Conservation (phyloP, 2,113 vertebrate species). For the Urocynchramus pylzowi region DNA sequence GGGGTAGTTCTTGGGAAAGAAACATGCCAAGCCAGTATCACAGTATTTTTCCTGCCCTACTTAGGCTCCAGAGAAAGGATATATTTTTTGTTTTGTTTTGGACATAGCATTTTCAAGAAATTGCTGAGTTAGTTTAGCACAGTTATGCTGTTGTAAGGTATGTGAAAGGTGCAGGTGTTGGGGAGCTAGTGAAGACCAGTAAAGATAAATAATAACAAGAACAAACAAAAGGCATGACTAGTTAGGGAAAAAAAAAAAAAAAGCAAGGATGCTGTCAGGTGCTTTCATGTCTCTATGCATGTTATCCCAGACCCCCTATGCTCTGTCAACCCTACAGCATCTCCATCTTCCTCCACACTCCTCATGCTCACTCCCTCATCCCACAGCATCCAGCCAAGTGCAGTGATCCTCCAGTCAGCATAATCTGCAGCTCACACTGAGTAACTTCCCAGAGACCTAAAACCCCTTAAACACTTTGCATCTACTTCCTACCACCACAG, state of each 20-base stretch:
- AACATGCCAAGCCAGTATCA: background rate
- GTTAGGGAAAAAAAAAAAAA: background rate
- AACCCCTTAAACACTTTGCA: background rate
- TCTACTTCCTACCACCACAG: background rate
- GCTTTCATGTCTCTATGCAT: fast-evolving
- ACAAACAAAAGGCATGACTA: background rate
- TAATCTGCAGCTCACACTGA: background rate
- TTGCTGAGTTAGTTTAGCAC: background rate
- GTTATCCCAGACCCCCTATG: fast-evolving
- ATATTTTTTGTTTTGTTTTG: background rate
- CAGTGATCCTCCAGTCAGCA: background rate
- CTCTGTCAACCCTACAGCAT: background rate
- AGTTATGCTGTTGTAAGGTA: background rate
- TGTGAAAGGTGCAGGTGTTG: background rate
- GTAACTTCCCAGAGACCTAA: background rate
- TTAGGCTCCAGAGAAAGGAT: background rate
- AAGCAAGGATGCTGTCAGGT: background rate
- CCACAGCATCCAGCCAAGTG: fast-evolving
- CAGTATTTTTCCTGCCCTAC: background rate
- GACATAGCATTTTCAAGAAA: background rate
- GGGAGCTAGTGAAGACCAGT: background rate
- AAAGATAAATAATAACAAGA: background rate
- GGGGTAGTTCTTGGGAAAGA: background rate
- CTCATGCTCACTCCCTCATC: background rate
- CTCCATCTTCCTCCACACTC: background rate